Evolutionary conservation across 2,113 vertebrate genomes (phyloP), one percentile per base, ranked within the genome.

Genomic region (Ranitomeya variabilis): DNA sequence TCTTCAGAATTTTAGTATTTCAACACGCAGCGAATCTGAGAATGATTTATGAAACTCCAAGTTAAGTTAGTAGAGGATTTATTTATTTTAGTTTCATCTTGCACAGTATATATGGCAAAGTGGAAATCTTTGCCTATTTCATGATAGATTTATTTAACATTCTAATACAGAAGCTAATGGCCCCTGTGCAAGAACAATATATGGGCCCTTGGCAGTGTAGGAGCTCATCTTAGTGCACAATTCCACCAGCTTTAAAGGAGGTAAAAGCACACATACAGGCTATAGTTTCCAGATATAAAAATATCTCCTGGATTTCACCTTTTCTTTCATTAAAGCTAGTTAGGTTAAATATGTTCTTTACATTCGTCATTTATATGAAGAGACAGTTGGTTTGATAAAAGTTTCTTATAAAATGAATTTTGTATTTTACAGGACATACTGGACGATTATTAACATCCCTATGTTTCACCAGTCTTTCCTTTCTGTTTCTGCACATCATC

Each of bases 401-500:
- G 54, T 80, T 26, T 79, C 21, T 51, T 1, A 21, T 54, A 4
- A 54, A n/a, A 23, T 79, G 10, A 37, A 10, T 67, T 54, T 67
- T 67, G 51, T 92, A 91, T 94, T 93, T 81, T 93, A 91, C 78
- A 99, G 98, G 98, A 90, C 97, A 98, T 92, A 99, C 98, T 37
- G 98, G 98, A 90, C 95, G 96, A 87, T 93, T 99, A 93, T 93
- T 99, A 92, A 97, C 97, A 94, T 99, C 97, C 79, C 94, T 99
- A 90, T 99, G 97, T 94, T 96, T 98, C 94, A 95, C 94, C 93
- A 99, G 98, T 94, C 91, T 99, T 84, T 97, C 96, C 91, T 99
- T 99, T 94, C 95, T 99, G 94, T 92, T 99, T 90, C 94, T 99
- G 85, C 97, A 99, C 93, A 96, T 99, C 94, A 95, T 99, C 94